Conservation (phyloP, 2,113 vertebrate species). For the Pionites leucogaster region DNA sequence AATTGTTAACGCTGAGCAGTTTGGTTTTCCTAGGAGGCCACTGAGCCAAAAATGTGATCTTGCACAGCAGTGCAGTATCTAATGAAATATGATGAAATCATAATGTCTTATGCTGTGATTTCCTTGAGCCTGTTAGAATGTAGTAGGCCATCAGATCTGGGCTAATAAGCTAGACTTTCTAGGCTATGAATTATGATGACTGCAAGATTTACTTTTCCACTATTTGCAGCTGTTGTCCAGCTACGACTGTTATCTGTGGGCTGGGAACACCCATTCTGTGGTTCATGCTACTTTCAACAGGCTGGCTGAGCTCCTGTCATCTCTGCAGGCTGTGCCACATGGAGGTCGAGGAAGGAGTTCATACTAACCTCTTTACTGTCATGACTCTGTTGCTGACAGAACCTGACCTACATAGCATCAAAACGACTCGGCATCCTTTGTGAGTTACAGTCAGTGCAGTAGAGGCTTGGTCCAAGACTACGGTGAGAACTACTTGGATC, state of each 20-base stretch:
- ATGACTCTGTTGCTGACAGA: not conserved
- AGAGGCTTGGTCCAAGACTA: not conserved
- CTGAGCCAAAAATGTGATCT: conserved; percentile 23
- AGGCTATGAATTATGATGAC: not conserved
- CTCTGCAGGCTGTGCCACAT: not conserved
- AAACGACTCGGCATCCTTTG: fast-evolving
- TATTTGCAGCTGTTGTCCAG: not conserved
- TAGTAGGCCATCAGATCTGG: not conserved
- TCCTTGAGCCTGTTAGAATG: not conserved
- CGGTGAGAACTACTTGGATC: not conserved
- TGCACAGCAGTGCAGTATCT: not conserved
- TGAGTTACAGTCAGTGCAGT: not conserved
- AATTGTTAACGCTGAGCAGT: conserved; percentile 25
- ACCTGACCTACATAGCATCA: not conserved
- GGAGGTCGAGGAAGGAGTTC: fast-evolving
- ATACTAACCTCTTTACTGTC: not conserved
- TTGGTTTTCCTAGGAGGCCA: conserved; percentile 23
- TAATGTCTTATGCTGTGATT: not conserved
- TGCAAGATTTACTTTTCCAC: conserved; percentile 8
- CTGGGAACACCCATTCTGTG: not conserved
- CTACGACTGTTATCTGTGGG: not conserved
- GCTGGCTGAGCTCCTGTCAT: not conserved
- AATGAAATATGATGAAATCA: conserved; percentile 14
- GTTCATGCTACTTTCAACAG: not conserved
- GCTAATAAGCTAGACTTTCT: not conserved